A percentile compares a stretch with the other conserved stretches of the same genome.
Evolutionary conservation across 2,113 vertebrate species (phyloP).

Genomic region (Lichenostomus cassidix): DNA sequence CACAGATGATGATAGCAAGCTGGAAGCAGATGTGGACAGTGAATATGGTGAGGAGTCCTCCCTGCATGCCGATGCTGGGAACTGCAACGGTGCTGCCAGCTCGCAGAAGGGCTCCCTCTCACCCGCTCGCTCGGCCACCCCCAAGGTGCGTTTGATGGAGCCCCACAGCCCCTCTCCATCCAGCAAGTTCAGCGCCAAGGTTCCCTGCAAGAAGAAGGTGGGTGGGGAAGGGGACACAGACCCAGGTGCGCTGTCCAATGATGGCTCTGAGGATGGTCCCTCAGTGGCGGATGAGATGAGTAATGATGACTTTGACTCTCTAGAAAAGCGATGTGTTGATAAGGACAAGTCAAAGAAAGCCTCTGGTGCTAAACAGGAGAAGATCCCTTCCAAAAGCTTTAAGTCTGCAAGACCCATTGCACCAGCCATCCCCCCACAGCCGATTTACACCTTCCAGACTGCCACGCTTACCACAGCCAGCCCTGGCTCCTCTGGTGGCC

Average conservation of each 20-base stretch:
- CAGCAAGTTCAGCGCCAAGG: slow-evolving; percentile 89
- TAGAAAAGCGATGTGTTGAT: slow-evolving; percentile 86
- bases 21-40: slow-evolving; percentile 91
- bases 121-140: slow-evolving; percentile 91
- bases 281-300: slow-evolving; percentile 90
- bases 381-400: slow-evolving; percentile 89
- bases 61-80: slow-evolving; percentile 85
- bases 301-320: slow-evolving; percentile 88
- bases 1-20: slow-evolving; percentile 92
- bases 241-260: slow-evolving; percentile 82
- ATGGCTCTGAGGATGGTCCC: slow-evolving; percentile 91
- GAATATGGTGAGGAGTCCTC: slow-evolving; percentile 92
- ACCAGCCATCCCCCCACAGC: slow-evolving; percentile 85
- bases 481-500: slow-evolving; percentile 80
- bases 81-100: slow-evolving; percentile 87
- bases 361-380: slow-evolving; percentile 84
- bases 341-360: slow-evolving; percentile 88
- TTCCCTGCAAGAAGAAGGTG: slow-evolving; percentile 89
- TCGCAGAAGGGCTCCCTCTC: slow-evolving; percentile 95
- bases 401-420: slow-evolving; percentile 90
- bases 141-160: slow-evolving; percentile 92
- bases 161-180: slow-evolving; percentile 92
- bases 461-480: slow-evolving; percentile 86
- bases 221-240: slow-evolving; percentile 83
- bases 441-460: slow-evolving; percentile 86